Evolutionary conservation across 1,140 invertebrate species (phyloP).

Genomic region (Drosophila kurseongensis): DNA sequence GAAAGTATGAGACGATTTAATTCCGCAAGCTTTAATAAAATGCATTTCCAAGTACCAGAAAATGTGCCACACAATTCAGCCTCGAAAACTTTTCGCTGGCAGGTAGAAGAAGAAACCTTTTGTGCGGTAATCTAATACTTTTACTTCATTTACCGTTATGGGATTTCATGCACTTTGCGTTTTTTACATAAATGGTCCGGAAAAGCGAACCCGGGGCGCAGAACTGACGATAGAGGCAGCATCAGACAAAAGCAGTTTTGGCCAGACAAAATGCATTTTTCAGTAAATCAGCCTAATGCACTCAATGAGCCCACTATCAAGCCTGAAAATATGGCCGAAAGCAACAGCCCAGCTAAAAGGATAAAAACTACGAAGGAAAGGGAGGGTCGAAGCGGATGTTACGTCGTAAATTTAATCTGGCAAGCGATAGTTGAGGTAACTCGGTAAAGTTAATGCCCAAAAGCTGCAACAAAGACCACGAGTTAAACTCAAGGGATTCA

Average conservation of each 20-base stretch:
- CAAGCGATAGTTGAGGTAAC: constrained; percentile 42
- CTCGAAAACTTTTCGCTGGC: constrained; percentile 9
- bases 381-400: constrained; percentile 11
- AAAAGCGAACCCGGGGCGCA: constrained; percentile 19
- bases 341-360: constrained; percentile 48
- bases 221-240: constrained; percentile 10
- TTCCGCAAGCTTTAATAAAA: constrained; percentile 75
- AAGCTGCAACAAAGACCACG: constrained; percentile 2
- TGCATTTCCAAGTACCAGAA: constrained; percentile 54
- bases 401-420: constrained; percentile 42
- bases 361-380: constrained; percentile 15
- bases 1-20: constrained; percentile 56
- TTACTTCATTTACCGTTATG: constrained; percentile 76
- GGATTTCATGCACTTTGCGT: constrained; percentile 71
- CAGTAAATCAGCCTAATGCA: constrained; percentile 73
- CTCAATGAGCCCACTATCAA: constrained; percentile 56
- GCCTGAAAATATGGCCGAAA: constrained; percentile 36
- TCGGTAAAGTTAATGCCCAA: constrained; percentile 18
- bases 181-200: constrained; percentile 43
- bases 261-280: constrained; percentile 54
- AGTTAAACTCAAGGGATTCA: constrained; percentile 12
- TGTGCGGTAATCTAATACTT: constrained; percentile 71
- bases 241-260: constrained; percentile 40
- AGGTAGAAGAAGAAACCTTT: constrained; percentile 26
- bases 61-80: constrained; percentile 42